Base-by-base conservation (phyloP, 1,140 invertebrate genomes). In the Patella vulgata region DNA sequence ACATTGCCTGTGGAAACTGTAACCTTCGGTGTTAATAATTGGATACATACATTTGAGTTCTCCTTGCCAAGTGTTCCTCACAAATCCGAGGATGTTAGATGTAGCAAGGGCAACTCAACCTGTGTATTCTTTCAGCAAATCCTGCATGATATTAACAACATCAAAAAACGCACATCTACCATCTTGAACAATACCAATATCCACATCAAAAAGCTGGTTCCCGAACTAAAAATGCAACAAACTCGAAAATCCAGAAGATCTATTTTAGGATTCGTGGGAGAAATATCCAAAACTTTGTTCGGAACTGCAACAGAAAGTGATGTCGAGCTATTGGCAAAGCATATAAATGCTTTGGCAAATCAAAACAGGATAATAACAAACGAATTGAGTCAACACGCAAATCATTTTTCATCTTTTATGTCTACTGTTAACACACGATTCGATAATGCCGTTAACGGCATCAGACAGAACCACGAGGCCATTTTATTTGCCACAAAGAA, bases 201-300 rank as follows among this genome's bases (percentile, higher is more conserved):
- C n/a, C n/a, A n/a, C n/a, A n/a, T n/a, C n/a, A n/a, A n/a, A n/a
- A n/a, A n/a, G n/a, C n/a, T n/a, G n/a, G n/a, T n/a, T n/a, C n/a
- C n/a, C n/a, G n/a, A n/a, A n/a, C n/a, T n/a, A n/a, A n/a, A n/a
- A n/a, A n/a, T n/a, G n/a, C n/a, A n/a, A n/a, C n/a, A n/a, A n/a
- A n/a, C n/a, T n/a, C n/a, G n/a, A n/a, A n/a, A n/a, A n/a, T n/a
- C n/a, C n/a, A n/a, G n/a, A n/a, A n/a, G 58, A 42, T 47, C 47
- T 23, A 25, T 60, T 3, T 60, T 60, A 8, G 47, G 50, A n/a
- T 59, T 59, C 23, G n/a, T 59, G 19, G 57, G 57, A 17, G 21
- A 36, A 30, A 60, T 60, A 31, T 43, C 58, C 5, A 60, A 60
- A 28, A 51, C 46, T 28, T 39, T 60, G 4, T 60, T 60, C 43